These are phyloP conservation scores for Elephantulus edwardii DNA, from an alignment of 2,113 vertebrate genomes.

Conservation along the genomic window DNA sequence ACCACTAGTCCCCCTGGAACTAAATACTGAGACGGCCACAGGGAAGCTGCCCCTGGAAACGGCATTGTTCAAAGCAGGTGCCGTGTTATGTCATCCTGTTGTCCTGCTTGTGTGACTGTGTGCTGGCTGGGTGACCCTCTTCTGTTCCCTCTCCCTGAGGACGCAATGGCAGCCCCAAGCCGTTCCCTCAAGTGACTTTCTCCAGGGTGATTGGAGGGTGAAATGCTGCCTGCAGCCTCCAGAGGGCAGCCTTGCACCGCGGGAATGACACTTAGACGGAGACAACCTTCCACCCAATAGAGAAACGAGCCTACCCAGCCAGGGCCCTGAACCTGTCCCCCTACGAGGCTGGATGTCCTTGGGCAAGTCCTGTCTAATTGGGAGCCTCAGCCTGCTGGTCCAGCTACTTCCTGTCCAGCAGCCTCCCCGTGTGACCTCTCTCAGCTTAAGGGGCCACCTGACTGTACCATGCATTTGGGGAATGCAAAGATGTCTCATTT, in stretches of 20 bases:
- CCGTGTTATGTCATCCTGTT: neutral
- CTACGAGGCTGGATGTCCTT: neutral
- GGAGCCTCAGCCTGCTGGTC: neutral
- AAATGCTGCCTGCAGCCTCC: neutral
- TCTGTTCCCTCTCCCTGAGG: too few species aligned
- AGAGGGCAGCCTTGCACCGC: slow-evolving; percentile 80
- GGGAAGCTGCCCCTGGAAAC: neutral
- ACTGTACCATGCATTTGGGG: accelerated
- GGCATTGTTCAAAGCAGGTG: accelerated
- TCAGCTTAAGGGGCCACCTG: accelerated
- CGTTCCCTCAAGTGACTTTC: neutral
- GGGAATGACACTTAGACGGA: accelerated
- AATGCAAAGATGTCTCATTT: accelerated
- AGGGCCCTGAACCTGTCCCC: neutral
- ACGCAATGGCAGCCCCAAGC: accelerated
- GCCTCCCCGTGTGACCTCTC: accelerated
- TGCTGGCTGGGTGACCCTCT: accelerated
- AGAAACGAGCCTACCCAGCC: neutral
- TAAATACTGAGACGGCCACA: accelerated
- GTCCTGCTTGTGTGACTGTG: accelerated
- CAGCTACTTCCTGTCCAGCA: neutral
- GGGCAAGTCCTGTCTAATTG: neutral
- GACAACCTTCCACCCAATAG: neutral
- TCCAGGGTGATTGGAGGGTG: accelerated
- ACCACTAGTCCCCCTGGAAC: accelerated